Evolutionary conservation across 2,888 invertebrate species (phyloP), one percentile per base, ranked within the genome.

Genomic region (Antheraea assamensis): DNA sequence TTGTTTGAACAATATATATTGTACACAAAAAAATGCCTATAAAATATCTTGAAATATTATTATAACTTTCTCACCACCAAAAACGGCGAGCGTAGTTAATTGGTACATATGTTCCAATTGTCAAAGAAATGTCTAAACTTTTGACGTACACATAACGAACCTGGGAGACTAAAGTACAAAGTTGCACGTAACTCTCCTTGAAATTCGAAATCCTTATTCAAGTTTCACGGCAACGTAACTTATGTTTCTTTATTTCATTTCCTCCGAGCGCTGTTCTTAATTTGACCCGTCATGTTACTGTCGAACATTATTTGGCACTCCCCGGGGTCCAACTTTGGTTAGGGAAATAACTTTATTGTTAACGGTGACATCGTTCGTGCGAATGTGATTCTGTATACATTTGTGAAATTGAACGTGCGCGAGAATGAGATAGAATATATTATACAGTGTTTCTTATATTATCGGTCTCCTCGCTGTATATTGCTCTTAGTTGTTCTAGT

Each of bases 241-340:
- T 31, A n/a, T 35, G 35, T 68, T 35, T 68, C 35, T 35, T 68
- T 68, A 68, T 68, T 68, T 68, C 31, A 35, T 68, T 68, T 68
- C 68, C 35, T 68, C 68, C 4, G 35, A 68, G n/a, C n/a, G 13
- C 31, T 35, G 35, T 35, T 35, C 35, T 68, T 64, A 68, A 68
- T 21, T 68, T n/a, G 4, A 35, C 68, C 68, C 68, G 68, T 35
- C 68, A 35, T 68, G 68, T 68, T 68, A 35, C 68, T 68, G 68
- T 68, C 68, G 35, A 68, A 68, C 68, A 31, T 17, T 31, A 68
- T 68, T 68, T 35, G 68, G 35, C 68, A 68, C 68, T 68, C 68
- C 68, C 68, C 35, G 35, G 15, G n/a, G 35, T 35, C 35, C 3
- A 68, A 35, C 35, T 68, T 31, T n/a, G 35, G 31, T 15, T 58